phyloP scores from a whole-genome alignment of 2,888 invertebrate species.

The Ophraella communa region DNA sequence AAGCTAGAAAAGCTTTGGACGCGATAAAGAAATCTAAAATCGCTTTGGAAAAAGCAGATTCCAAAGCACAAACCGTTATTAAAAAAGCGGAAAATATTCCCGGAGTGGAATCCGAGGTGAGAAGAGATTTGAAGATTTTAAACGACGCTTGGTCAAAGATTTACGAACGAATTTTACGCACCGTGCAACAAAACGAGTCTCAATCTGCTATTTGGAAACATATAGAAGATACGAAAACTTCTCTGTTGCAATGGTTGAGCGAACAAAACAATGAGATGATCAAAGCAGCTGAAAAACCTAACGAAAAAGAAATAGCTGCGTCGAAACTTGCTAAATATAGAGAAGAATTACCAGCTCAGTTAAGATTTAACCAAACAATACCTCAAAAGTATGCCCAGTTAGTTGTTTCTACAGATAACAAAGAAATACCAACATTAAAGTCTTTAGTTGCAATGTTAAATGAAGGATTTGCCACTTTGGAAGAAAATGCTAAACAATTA shows the following conservation, averaged over 20 bases:
- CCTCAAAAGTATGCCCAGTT: constrained; percentile 81
- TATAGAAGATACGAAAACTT: constrained; percentile 84
- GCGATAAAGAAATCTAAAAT: constrained; percentile 77
- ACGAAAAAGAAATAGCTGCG: constrained; percentile 82
- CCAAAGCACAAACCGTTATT: constrained; percentile 74
- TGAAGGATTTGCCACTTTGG: constrained; percentile 78
- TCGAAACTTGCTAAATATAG: constrained; percentile 82
- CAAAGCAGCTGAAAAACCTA: constrained; percentile 76
- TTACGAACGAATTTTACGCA: constrained; percentile 74
- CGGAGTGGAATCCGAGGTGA: constrained; percentile 68
- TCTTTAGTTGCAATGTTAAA: constrained; percentile 72
- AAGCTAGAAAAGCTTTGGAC: constrained; percentile 78
- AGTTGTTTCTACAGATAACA: constrained; percentile 74
- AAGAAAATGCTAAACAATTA: constrained; percentile 75
- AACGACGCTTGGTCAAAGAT: constrained; percentile 74
- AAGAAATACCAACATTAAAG: constrained; percentile 72
- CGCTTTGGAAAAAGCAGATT: constrained; percentile 78
- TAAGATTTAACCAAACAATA: constrained; percentile 78
- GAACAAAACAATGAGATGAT: constrained; percentile 81
- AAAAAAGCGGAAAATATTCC: constrained; percentile 74
- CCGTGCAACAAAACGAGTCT: constrained; percentile 82
- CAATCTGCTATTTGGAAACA: constrained; percentile 93
- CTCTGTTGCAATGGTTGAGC: constrained; percentile 82
- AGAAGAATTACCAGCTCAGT: constrained; percentile 82
- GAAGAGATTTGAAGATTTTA: constrained; percentile 67